Evolutionary conservation across 1,140 invertebrate genomes (phyloP).

Genomic region (Conus betulinus): DNA sequence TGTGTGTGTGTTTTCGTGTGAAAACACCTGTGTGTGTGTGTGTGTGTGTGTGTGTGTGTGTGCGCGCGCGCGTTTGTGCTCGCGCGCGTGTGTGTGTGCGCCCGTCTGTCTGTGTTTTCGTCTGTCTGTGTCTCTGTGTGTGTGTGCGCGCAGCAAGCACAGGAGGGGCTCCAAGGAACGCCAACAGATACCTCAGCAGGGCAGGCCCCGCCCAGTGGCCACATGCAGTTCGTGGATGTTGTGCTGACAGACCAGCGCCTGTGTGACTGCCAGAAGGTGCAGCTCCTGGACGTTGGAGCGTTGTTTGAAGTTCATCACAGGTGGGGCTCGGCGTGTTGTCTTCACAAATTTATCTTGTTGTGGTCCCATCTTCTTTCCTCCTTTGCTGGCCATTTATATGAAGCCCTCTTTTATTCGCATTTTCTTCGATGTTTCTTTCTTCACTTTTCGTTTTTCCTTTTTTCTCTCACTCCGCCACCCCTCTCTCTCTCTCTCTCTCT

Average conservation of each 20-base stretch:
- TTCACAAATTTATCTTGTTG: no score
- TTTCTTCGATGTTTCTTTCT: no score
- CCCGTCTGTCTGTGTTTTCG: not conserved
- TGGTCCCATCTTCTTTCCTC: no score
- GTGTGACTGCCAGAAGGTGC: not conserved
- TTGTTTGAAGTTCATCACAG: not conserved
- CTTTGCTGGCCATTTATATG: no score
- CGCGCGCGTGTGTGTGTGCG: not conserved
- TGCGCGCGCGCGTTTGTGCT: not conserved
- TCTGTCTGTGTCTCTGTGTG: not conserved
- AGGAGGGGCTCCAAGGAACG: not conserved
- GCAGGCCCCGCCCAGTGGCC: not conserved
- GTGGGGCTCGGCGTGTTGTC: not conserved
- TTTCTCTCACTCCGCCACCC: no score
- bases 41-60: not conserved
- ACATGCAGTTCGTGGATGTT: not conserved
- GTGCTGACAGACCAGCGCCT: not conserved
- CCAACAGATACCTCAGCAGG: not conserved
- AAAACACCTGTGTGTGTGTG: no score
- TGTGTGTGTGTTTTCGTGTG: no score
- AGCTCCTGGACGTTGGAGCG: not conserved
- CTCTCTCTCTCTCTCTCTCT: no score
- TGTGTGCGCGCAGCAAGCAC: not conserved
- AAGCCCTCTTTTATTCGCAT: no score
- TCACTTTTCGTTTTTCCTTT: no score